Evolutionary conservation across 2,113 vertebrate genomes (phyloP).

Genomic region (Atractosteus spatula): DNA sequence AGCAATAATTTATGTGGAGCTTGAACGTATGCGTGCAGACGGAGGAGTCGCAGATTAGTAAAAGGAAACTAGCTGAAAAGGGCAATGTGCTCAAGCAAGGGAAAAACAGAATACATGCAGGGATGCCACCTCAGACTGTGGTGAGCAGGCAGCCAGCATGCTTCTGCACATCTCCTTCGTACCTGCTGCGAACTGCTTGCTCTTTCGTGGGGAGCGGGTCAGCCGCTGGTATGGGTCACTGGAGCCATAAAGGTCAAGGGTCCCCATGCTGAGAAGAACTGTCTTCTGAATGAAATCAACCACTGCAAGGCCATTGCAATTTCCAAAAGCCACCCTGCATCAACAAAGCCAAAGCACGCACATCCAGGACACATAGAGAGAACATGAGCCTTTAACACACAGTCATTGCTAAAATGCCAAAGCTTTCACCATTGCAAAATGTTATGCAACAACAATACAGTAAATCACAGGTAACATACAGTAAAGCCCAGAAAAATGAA

Average conservation of each 20-base stretch:
- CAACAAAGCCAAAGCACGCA: slow-evolving; percentile 23
- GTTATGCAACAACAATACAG: too few relatives aligned
- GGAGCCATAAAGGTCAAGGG: slow-evolving; percentile 83
- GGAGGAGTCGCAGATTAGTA: not conserved
- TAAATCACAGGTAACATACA: too few relatives aligned
- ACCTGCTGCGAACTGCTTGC: slow-evolving; percentile 94
- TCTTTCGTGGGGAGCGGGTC: slow-evolving; percentile 89
- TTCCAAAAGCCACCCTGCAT: slow-evolving; percentile 88
- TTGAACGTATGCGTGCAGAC: too few relatives aligned
- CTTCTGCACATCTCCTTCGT: slow-evolving; percentile 37
- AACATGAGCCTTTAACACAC: not conserved
- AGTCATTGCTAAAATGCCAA: too few relatives aligned
- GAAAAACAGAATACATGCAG: slow-evolving; percentile 26
- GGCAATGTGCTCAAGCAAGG: slow-evolving; percentile 14
- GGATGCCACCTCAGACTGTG: not conserved
- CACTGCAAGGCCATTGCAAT: slow-evolving; percentile 86
- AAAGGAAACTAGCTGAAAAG: slow-evolving; percentile 50
- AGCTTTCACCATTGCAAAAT: too few relatives aligned
- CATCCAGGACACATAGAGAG: slow-evolving; percentile 17
- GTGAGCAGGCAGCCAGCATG: not conserved
- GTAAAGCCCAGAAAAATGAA: too few relatives aligned
- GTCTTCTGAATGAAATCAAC: slow-evolving; percentile 96
- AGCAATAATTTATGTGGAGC: too few relatives aligned
- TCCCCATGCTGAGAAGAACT: slow-evolving; percentile 87
- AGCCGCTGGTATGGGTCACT: slow-evolving; percentile 90